phyloP scores from a whole-genome alignment of 2,797 vertebrate genomes.

The Erithacus rubecula region DNA sequence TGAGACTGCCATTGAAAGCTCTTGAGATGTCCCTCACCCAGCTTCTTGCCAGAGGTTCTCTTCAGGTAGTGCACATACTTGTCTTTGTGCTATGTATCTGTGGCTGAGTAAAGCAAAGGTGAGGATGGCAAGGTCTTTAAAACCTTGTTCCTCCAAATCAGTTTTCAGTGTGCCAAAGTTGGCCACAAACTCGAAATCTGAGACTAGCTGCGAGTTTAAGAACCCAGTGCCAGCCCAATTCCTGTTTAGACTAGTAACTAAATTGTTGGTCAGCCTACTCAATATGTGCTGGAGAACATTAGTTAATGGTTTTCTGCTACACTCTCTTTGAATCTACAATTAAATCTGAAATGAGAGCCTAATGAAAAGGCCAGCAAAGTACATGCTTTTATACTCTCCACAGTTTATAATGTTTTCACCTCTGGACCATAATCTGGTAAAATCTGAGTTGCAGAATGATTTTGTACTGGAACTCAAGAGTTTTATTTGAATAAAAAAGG shows the following conservation, averaged over 20 bases:
- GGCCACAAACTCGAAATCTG: neutral
- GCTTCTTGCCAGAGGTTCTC: neutral
- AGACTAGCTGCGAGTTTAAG: neutral
- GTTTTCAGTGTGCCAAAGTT: neutral
- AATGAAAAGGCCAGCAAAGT: neutral
- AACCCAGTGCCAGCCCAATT: neutral
- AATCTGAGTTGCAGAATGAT: neutral
- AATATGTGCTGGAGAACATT: neutral
- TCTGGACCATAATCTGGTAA: neutral
- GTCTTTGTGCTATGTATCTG: fast-evolving
- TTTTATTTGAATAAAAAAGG: neutral
- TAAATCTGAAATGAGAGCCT: neutral
- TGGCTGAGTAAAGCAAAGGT: neutral
- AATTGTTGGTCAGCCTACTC: neutral
- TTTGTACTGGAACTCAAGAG: neutral
- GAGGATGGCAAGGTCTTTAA: neutral
- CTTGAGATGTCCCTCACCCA: neutral
- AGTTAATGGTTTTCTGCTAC: neutral
- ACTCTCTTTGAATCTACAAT: neutral
- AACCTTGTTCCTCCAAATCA: neutral
- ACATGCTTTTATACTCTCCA: neutral
- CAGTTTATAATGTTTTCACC: neutral
- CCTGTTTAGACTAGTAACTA: neutral
- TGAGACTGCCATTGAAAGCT: neutral
- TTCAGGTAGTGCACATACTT: neutral